Evolutionary conservation across 2,113 vertebrate genomes (phyloP), one percentile per base, ranked within the genome.

Genomic region (Entomyzon cyanotis): DNA sequence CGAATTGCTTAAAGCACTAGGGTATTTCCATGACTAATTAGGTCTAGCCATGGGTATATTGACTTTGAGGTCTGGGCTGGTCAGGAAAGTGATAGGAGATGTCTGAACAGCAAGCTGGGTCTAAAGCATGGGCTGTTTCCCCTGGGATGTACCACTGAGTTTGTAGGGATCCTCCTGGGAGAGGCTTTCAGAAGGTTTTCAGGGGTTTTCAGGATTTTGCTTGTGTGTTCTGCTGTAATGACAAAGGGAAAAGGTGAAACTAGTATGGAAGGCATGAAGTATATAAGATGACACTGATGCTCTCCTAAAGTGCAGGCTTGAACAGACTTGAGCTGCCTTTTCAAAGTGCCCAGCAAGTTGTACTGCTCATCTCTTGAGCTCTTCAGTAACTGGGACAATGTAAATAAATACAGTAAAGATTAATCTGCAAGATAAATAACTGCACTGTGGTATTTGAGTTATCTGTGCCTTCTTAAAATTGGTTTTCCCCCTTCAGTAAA

Each of bases 91-190:
- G 19, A 5, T 1, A 12, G 59, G 27, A 80, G 50, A 39, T 39
- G 28, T 14, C n/a, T 52, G 68, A 27, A 30, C 22, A 31, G 22
- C 0, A 0, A 31, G 52, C 15, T 71, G 47, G 18, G 3, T 50
- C 33, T 79, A 47, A 46, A 22, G 4, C 4, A 3, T 1, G 4
- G 67, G 28, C 15, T 71, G 14, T 18, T 78, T 58, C 56, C 84
- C 37, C 17, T 47, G 33, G 35, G 67, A 28, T 49, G 37, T 46
- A 20, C 22, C 20, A 5, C 28, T 2, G 1, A 25, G 22, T 25
- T 76, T 35, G 12, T 2, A 35, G 58, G n/a, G 30, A 37, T 33
- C 8, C 53, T 19, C 14, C 41, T 44, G 15, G 16, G 46, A 41
- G 49, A 76, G 31, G 10, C 60, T 75, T 74, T 16, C 49, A 52